Evolutionary conservation across 2,888 invertebrate species (phyloP).

Genomic region (Isoperla grammatica): DNA sequence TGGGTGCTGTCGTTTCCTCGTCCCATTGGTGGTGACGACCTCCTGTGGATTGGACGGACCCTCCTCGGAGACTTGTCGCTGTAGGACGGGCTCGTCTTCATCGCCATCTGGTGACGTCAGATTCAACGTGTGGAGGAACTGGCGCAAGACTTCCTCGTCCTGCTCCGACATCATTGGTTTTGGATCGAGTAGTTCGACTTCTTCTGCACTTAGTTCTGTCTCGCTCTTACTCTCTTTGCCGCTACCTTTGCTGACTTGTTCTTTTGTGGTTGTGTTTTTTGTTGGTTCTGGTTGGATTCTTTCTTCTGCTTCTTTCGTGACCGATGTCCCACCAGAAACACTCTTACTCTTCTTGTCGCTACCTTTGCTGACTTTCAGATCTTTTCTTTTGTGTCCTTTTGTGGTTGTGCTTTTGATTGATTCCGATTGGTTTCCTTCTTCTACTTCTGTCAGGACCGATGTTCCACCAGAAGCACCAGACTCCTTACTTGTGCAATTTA

Average conservation of each 20-base stretch:
- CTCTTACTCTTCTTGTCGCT: background rate
- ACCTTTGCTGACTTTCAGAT: background rate
- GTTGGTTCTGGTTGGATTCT: too few relatives aligned
- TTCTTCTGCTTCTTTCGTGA: too few relatives aligned
- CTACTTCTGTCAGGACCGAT: too few relatives aligned
- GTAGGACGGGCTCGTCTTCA: background rate
- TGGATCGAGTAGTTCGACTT: conserved; percentile 22
- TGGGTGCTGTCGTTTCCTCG: background rate
- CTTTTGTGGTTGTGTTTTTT: conserved; percentile 12
- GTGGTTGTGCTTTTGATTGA: conserved; percentile 13
- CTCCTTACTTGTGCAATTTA: too few relatives aligned
- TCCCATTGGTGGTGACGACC: background rate
- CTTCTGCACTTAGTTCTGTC: conserved; percentile 23
- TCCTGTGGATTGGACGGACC: background rate
- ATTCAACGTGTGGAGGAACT: conserved; percentile 39
- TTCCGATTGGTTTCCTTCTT: too few relatives aligned
- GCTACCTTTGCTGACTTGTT: conserved; percentile 3
- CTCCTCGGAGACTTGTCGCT: background rate
- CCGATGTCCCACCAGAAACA: too few relatives aligned
- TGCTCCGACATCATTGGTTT: conserved; percentile 37
- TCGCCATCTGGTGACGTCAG: conserved; percentile 32
- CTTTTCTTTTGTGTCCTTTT: too few relatives aligned
- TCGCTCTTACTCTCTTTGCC: conserved; percentile 2
- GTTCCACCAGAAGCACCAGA: too few relatives aligned
- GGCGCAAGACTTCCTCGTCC: conserved; percentile 39